Evolutionary conservation across 1,140 invertebrate genomes (phyloP), one percentile per base, ranked within the genome.

Genomic region (Littorina saxatilis): DNA sequence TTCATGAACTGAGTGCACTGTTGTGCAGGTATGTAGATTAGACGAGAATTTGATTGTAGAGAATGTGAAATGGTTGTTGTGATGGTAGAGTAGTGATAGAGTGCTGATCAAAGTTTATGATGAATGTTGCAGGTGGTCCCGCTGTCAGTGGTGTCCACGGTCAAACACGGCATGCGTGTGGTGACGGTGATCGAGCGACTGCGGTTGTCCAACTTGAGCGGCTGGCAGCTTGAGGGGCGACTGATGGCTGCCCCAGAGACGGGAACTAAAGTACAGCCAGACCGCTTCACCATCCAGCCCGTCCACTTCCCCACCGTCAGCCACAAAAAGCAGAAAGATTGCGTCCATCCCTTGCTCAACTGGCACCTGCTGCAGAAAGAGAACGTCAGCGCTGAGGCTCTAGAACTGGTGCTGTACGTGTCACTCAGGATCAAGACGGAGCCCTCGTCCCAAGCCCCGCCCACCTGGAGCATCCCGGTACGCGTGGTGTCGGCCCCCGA

Each of bases 111-210:
- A n/a, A n/a, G n/a, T n/a, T n/a, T n/a, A n/a, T n/a, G n/a, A n/a
- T n/a, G 35, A 68, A 79, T 55, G 32, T 85, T 85, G n/a, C 83
- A 91, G 90, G 79, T 88, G 9, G 83, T 84, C 32, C 88, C 87
- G 55, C 63, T 91, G 17, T 86, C 88, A 2, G 73, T 91, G n/a
- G 86, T 85, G 52, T 91, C 90, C 2, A 68, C 81, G 1, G 72
- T 87, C 7, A 50, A 85, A 15, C 83, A 90, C 50, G 81, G 83
- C 20, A 88, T 91, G 58, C 75, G 90, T 37, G 73, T 90, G 29
- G 81, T 91, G n/a, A 89, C 86, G 3, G 80, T 91, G n/a, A 84
- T 74, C 47, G 90, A 91, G 58, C 80, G 85, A 3, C 90, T 87
- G 50, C 61, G 78, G 32, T 32, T 91, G 7, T 80, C 75, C 75